phyloP scores from a whole-genome alignment of 2,797 vertebrate genomes.

The Discoglossus pictus region DNA sequence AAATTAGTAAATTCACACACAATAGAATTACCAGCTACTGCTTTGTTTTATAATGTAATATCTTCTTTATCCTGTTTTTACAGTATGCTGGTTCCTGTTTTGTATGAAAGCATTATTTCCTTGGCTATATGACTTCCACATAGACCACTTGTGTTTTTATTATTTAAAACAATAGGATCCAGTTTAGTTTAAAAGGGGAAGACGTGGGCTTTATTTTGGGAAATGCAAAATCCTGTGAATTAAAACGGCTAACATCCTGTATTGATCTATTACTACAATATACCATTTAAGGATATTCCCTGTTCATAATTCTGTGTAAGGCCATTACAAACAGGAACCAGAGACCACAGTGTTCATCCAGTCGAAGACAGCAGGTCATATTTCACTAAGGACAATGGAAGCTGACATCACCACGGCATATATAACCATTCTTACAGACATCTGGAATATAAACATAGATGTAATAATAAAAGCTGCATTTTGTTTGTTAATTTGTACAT shows the following conservation, averaged over 20 bases:
- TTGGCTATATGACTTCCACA: not conserved
- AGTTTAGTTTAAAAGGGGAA: not conserved
- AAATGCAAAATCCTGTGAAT: too few relatives aligned
- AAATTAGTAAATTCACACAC: not conserved
- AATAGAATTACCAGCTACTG: conserved; percentile 1
- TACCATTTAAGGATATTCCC: not conserved
- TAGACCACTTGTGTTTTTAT: not conserved
- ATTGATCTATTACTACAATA: not conserved
- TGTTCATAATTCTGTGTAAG: not conserved
- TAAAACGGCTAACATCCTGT: conserved; percentile 16
- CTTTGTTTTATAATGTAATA: not conserved
- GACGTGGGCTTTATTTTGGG: too few relatives aligned
- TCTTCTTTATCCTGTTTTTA: conserved; percentile 7
- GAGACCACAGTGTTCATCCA: not conserved
- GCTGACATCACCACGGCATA: not conserved
- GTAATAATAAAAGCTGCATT: too few relatives aligned
- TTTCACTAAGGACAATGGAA: not conserved
- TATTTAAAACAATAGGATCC: conserved; percentile 5
- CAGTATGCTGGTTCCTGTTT: conserved; percentile 2
- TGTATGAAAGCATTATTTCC: conserved; percentile 17
- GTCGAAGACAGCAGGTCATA: not conserved
- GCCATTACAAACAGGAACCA: too few relatives aligned
- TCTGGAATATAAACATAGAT: too few relatives aligned
- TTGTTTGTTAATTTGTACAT: too few relatives aligned
- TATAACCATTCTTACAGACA: not conserved